Conservation (phyloP, 2,113 vertebrate genomes). For the Scalopus aquaticus region DNA sequence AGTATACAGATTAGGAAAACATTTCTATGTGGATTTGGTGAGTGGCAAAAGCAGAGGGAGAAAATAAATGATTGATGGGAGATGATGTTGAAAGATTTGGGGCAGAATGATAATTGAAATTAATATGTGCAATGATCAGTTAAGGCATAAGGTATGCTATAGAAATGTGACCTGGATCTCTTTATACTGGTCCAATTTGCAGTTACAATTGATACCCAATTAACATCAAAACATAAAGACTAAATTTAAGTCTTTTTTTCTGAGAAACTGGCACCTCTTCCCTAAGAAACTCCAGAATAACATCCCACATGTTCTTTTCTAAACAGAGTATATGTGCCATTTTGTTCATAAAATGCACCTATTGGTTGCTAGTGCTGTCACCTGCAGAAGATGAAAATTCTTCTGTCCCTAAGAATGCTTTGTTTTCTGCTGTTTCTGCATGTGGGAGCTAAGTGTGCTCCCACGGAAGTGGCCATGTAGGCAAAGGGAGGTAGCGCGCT, state of each 20-base stretch:
- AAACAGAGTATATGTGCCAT: neutral
- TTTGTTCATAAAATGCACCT: neutral
- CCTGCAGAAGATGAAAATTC: neutral
- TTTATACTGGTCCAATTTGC: neutral
- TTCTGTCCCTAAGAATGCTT: neutral
- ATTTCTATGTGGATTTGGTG: neutral
- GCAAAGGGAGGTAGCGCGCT: neutral
- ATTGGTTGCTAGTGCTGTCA: neutral
- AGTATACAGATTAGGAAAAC: neutral
- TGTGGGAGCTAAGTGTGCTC: neutral
- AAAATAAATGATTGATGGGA: neutral
- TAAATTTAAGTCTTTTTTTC: neutral
- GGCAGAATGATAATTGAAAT: neutral
- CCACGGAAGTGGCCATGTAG: fast-evolving
- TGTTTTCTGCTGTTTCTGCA: neutral
- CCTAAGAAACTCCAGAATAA: neutral
- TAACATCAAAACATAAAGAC: neutral
- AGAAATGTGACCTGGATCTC: neutral
- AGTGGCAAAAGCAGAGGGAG: fast-evolving
- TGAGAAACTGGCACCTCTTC: neutral
- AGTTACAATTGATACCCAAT: neutral
- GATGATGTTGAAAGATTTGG: neutral
- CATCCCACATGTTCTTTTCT: neutral
- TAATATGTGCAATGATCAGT: neutral
- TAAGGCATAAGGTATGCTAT: fast-evolving